A percentile compares a stretch with the other conserved stretches of the same genome.
Evolutionary conservation across 2,113 vertebrate genomes (phyloP).

Genomic region (Alexandromys fortis): DNA sequence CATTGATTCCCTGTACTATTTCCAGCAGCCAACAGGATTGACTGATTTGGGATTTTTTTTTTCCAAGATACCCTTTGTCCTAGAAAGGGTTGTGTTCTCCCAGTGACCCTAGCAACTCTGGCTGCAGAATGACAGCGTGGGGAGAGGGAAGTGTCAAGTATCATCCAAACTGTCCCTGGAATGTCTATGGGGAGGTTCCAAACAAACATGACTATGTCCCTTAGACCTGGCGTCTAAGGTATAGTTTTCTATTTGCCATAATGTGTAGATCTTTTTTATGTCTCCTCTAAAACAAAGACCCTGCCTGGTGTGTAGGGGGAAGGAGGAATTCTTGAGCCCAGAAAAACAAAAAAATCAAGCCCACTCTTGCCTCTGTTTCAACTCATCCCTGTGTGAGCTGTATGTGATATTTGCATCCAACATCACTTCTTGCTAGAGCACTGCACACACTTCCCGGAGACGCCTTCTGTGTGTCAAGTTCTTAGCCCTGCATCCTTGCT

Average conservation of each 20-base stretch:
- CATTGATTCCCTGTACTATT: background rate
- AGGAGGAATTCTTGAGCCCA: slow-evolving; percentile 80
- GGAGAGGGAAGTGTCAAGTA: background rate
- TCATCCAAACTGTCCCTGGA: slow-evolving; percentile 34
- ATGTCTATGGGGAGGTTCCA: slow-evolving; percentile 38
- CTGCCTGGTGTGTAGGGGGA: background rate
- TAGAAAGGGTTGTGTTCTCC: slow-evolving; percentile 24
- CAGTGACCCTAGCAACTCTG: slow-evolving; percentile 2
- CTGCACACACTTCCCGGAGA: background rate
- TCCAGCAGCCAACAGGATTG: background rate
- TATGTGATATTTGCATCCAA: background rate
- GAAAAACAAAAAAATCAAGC: slow-evolving; percentile 84
- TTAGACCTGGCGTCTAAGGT: slow-evolving; percentile 58
- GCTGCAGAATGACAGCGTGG: slow-evolving; percentile 25
- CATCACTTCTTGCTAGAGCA: background rate
- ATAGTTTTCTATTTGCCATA: slow-evolving; percentile 61
- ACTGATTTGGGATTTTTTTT: slow-evolving; percentile 31
- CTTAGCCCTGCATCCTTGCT: background rate
- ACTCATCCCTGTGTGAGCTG: background rate
- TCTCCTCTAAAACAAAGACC: slow-evolving; percentile 65
- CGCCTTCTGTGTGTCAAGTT: background rate
- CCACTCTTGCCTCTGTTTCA: slow-evolving; percentile 64
- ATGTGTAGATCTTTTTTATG: slow-evolving; percentile 63
- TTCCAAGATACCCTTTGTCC: slow-evolving; percentile 69
- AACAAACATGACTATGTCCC: background rate